A percentile compares a stretch with the other conserved stretches of the same genome.
Evolutionary conservation across 2,888 invertebrate genomes (phyloP).

Genomic region (Cephus spinipes): DNA sequence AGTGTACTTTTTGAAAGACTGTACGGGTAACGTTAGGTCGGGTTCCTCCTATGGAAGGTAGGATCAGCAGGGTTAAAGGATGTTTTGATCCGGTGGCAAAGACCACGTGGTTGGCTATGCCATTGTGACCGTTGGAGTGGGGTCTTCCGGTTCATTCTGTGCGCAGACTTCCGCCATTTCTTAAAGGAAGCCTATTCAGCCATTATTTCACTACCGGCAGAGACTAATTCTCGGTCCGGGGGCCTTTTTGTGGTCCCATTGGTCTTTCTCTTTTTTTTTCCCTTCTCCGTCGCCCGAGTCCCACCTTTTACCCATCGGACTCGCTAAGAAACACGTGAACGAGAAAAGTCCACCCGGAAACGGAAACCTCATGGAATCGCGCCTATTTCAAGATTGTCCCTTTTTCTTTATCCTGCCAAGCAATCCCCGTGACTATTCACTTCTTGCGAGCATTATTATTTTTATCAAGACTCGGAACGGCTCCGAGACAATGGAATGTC

Average conservation of each 20-base stretch:
- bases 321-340: not conserved
- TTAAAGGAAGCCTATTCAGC: slow-evolving; percentile 57
- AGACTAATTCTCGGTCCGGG: slow-evolving; percentile 32
- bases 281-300: not conserved
- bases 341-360: not conserved
- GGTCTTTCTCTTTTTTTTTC: slow-evolving; percentile 20
- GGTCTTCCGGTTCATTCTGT: slow-evolving; percentile 60
- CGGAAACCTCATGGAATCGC: not conserved
- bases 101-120: slow-evolving; percentile 33
- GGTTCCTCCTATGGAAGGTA: slow-evolving; percentile 14
- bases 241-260: slow-evolving; percentile 9
- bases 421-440: not conserved
- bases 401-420: not conserved
- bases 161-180: slow-evolving; percentile 57
- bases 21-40: not conserved
- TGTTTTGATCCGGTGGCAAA: slow-evolving; percentile 54
- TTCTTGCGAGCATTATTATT: not conserved
- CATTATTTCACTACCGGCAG: slow-evolving; percentile 52
- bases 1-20: not conserved
- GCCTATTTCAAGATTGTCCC: not conserved
- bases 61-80: slow-evolving; percentile 39
- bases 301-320: not conserved
- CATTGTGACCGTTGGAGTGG: slow-evolving; percentile 50
- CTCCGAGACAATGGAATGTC: not conserved
- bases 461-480: not conserved